These are phyloP conservation scores for Enoplolaimus lenunculus DNA, from an alignment of 2,888 invertebrate genomes.

Conservation along the genomic window DNA sequence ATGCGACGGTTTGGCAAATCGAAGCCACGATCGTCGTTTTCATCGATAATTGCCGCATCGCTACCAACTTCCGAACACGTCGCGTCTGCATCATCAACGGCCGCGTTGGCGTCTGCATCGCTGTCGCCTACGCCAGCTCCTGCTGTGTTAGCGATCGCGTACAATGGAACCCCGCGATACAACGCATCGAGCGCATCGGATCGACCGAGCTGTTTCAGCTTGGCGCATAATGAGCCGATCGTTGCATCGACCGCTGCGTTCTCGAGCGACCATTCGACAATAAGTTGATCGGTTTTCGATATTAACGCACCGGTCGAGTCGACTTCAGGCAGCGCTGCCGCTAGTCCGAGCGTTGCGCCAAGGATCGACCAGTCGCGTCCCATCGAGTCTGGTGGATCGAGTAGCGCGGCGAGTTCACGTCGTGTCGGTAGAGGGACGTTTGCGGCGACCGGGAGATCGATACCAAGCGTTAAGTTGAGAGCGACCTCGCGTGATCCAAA, in stretches of 20 bases:
- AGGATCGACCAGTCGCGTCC: constrained; percentile 50
- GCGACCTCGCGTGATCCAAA: constrained; percentile 49
- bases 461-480: constrained; percentile 46
- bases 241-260: constrained; percentile 40
- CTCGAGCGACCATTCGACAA: constrained; percentile 47
- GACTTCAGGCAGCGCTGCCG: constrained; percentile 48
- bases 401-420: constrained; percentile 43
- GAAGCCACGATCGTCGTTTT: too few species aligned
- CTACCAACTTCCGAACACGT: too few species aligned
- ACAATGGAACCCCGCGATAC: constrained; percentile 50
- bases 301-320: constrained; percentile 40
- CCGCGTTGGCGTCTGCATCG: constrained; percentile 8
- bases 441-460: constrained; percentile 49
- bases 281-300: constrained; percentile 44
- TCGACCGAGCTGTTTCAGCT: constrained; percentile 51
- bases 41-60: too few species aligned
- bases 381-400: constrained; percentile 48
- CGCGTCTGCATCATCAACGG: neutral
- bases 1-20: too few species aligned
- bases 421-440: constrained; percentile 52
- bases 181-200: constrained; percentile 52
- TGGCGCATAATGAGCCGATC: constrained; percentile 49
- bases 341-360: constrained; percentile 47
- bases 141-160: constrained; percentile 32
- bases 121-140: too few species aligned